phyloP scores from a whole-genome alignment of 2,797 vertebrate genomes.

The Momotus momota region DNA sequence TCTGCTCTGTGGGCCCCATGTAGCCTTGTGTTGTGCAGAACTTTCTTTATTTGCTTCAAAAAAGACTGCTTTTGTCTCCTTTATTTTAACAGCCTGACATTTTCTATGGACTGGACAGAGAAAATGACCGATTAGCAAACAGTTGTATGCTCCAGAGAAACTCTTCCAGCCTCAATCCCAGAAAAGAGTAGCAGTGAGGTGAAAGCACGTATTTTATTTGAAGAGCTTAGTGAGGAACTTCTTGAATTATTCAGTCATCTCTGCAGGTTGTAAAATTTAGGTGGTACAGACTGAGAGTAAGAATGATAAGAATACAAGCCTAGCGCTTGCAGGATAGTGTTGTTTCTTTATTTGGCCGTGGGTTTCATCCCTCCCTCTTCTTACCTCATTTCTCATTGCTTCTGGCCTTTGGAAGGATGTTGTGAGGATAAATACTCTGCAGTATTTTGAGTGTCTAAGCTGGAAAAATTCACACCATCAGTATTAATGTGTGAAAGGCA shows the following conservation, averaged over 20 bases:
- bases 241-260: neutral
- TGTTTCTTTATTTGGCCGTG: neutral
- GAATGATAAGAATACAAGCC: neutral
- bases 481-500: neutral
- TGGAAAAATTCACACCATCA: neutral
- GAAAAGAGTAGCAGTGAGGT: neutral
- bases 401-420: neutral
- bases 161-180: neutral
- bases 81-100: neutral
- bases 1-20: neutral
- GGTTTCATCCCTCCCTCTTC: neutral
- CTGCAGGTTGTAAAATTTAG: neutral
- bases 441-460: neutral
- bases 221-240: neutral
- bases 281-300: neutral
- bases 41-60: neutral
- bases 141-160: neutral
- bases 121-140: neutral
- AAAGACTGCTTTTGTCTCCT: neutral
- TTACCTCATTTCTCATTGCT: neutral
- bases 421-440: neutral
- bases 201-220: neutral
- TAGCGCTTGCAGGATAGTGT: neutral
- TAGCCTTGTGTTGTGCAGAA: neutral
- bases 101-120: neutral